phyloP scores from a whole-genome alignment of 2,113 vertebrate genomes.

The Mobula birostris region DNA sequence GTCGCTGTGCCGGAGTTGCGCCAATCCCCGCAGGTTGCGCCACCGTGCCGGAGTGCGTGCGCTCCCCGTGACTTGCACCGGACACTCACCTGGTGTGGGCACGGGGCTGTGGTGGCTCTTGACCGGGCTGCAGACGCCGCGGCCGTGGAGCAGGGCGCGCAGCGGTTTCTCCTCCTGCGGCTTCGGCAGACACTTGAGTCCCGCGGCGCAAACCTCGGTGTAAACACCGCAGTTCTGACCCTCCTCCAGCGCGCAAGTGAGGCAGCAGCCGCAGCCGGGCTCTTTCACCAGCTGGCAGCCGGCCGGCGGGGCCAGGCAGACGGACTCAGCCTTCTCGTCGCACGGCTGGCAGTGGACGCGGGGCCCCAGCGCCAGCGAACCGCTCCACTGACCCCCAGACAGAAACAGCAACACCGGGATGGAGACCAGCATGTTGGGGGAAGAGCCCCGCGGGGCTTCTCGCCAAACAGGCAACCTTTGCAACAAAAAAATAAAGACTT shows the following conservation, averaged over 20 bases:
- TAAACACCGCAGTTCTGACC: conserved; percentile 92
- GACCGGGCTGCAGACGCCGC: conserved; percentile 87
- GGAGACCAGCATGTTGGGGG: conserved; percentile 66
- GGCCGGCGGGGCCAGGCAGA: conserved; percentile 80
- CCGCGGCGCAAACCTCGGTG: conserved; percentile 87
- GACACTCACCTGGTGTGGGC: conserved; percentile 54
- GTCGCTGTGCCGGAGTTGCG: too few species aligned
- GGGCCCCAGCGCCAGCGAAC: conserved; percentile 73
- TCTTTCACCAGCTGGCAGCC: conserved; percentile 95
- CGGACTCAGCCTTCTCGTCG: conserved; percentile 86
- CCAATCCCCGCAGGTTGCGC: too few species aligned
- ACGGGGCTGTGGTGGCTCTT: conserved; percentile 81
- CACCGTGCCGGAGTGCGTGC: too few species aligned
- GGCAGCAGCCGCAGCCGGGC: conserved; percentile 96
- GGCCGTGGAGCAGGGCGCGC: conserved; percentile 89
- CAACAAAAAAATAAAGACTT: background rate
- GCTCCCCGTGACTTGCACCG: too few species aligned
- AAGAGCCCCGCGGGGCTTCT: background rate
- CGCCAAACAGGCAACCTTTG: too few species aligned
- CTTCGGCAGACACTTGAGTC: conserved; percentile 84
- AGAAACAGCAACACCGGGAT: conserved; percentile 69
- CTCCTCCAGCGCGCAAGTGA: conserved; percentile 88
- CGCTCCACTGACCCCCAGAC: conserved; percentile 55
- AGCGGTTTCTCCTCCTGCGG: conserved; percentile 94
- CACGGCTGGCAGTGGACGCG: conserved; percentile 95